Base-by-base conservation (phyloP, 2,797 vertebrate species). In the Pipistrellus nathusii region DNA sequence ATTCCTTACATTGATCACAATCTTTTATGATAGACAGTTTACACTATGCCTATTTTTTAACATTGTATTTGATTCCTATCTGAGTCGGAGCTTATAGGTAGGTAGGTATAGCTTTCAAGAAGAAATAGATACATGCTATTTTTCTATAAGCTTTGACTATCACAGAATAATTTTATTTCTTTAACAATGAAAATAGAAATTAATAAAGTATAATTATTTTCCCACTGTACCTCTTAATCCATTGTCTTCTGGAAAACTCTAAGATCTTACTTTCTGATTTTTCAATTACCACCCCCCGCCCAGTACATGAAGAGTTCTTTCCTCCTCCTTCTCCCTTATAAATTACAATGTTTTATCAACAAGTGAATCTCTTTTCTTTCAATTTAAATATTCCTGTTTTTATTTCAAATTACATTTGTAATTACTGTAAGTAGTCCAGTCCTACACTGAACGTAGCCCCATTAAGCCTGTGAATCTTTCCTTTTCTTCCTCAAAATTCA, bases 101-200 rank as follows among this genome's bases (percentile, higher is more conserved):
- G 57, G 8, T 12, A 46, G 82, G 51, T 38, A 73, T 3, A 25
- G 17, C 35, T 80, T 94, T 32, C 15, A 87, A 84, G 44, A 93
- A 76, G 5, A 62, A 76, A 1, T 25, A 18, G 1, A 62, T 14
- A 48, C 7, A 30, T 55, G 8, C 9, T 71, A 55, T 38, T 93
- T 80, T 86, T 68, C 41, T 72, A 38, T 88, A 53, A 85, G 32
- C 13, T 7, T 64, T 66, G 11, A 55, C 8, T 64, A 89, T 5
- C 38, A 80, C 35, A 87, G 55, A 84, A 80, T 83, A 17, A 72
- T 21, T 57, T 77, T 90, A 91, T 62, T 91, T 76, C 32, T 86
- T 88, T 86, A 88, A 35, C 23, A 75, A 77, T 69, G 51, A 84
- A 81, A 85, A 62, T 75, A 55, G 32, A 91, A 78, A 21, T 82